Base-by-base conservation (phyloP, 1,140 invertebrate species). In the Aricia agestis region DNA sequence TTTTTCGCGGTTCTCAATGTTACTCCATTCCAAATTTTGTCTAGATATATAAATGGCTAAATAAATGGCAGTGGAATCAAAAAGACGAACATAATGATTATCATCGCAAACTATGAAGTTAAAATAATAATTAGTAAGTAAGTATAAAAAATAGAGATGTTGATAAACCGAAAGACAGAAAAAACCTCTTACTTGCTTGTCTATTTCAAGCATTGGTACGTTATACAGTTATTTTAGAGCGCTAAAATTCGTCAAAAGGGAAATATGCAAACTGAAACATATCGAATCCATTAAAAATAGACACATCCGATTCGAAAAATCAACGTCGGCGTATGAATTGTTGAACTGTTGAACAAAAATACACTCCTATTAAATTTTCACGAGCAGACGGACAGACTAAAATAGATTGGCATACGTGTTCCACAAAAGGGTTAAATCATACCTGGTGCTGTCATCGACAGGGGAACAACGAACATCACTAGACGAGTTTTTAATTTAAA, bases 341-440 rank as follows among this genome's bases (percentile, higher is more conserved):
- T 52, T 25, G 59, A 63, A 25, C 59, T 19, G 18, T 63, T 63
- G 18, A 63, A 63, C 59, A 63, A 63, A 63, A 63, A 63, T 63
- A 63, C 59, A 63, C 59, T 19, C 59, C 59, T 63, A 63, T 63
- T 63, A 63, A 63, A 63, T 18, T 63, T 63, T 63, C 59, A 63
- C 59, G 11, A 11, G 19, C 59, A 25, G 59, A 63, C 59, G 59
- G 59, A 63, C 59, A 63, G 19, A 19, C 59, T 1, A 25, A 19
- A 63, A 63, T 63, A 63, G 17, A 63, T 63, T 63, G 59, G 59
- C 59, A 19, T 11, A 19, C 59, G 59, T 19, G 11, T 63, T 19
- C 19, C 59, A 63, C 59, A 19, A 25, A 25, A 63, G 18, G 59
- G 18, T 25, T 25, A 63, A 11, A 25, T 59, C 58, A 59, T 59